A percentile compares a stretch with the other conserved stretches of the same genome.
phyloP scores from a whole-genome alignment of 2,797 vertebrate species.

The Acrocephalus scirpaceus region DNA sequence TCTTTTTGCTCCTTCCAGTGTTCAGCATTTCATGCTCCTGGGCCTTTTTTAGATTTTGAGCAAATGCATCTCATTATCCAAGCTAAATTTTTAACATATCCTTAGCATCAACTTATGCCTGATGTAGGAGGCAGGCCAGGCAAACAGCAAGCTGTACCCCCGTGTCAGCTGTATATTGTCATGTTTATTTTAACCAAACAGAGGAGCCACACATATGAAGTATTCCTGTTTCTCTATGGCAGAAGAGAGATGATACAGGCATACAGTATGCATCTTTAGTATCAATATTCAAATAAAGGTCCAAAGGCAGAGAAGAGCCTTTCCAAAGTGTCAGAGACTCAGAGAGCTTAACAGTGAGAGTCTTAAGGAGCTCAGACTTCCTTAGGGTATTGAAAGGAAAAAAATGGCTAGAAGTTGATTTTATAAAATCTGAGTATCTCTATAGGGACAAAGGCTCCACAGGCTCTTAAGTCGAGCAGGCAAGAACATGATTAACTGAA shows the following conservation, averaged over 20 bases:
- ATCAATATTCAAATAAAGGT: background rate
- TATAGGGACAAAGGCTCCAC: background rate
- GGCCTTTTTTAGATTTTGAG: background rate
- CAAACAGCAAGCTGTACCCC: background rate
- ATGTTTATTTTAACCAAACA: background rate
- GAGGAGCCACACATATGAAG: background rate
- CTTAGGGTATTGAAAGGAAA: background rate
- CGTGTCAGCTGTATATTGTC: background rate
- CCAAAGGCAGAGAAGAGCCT: background rate
- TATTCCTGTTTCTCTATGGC: background rate
- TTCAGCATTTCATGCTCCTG: background rate
- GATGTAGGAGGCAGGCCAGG: background rate
- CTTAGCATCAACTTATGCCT: background rate
- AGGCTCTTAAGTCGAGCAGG: background rate
- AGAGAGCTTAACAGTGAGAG: background rate
- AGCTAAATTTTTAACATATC: background rate
- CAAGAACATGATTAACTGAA: background rate
- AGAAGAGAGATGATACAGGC: background rate
- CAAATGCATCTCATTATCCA: background rate
- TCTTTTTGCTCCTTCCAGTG: background rate
- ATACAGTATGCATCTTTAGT: background rate
- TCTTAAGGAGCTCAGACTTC: background rate
- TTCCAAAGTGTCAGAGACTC: background rate
- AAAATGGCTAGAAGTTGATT: background rate
- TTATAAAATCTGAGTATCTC: background rate